A percentile compares a stretch with the other conserved stretches of the same genome.
These are phyloP conservation scores for Neodontobutis hainanensis DNA, from an alignment of 2,113 vertebrate genomes.

Conservation along the genomic window DNA sequence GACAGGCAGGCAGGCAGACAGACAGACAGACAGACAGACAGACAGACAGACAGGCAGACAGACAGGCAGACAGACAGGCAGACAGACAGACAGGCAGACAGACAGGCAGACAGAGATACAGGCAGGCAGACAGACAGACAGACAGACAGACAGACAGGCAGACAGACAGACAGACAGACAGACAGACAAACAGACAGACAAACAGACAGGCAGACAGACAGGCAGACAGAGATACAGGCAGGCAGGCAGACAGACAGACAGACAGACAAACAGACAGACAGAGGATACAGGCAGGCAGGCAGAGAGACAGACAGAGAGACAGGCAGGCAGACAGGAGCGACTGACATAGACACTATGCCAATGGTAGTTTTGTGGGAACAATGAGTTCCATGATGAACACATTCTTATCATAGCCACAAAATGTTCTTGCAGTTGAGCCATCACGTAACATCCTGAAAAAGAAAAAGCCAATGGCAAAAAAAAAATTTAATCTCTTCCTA, in stretches of 20 bases:
- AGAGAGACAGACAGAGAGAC: too few relatives aligned
- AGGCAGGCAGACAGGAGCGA: not conserved
- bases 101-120: slow-evolving; percentile 10
- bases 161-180: slow-evolving; percentile 15
- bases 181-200: too few relatives aligned
- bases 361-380: slow-evolving; percentile 51
- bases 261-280: not conserved
- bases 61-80: slow-evolving; percentile 11
- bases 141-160: not conserved
- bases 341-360: slow-evolving; percentile 17
- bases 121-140: slow-evolving; percentile 14
- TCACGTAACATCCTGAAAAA: slow-evolving; percentile 47
- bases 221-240: not conserved
- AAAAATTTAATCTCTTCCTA: slow-evolving; percentile 41
- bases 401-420: slow-evolving; percentile 59
- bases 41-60: slow-evolving; percentile 7
- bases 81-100: slow-evolving; percentile 2
- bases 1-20: slow-evolving; percentile 15
- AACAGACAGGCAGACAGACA: slow-evolving; percentile 14
- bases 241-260: slow-evolving; percentile 16
- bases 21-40: slow-evolving; percentile 1
- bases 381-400: slow-evolving; percentile 42
- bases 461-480: slow-evolving; percentile 40
- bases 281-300: slow-evolving; percentile 10
- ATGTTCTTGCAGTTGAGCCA: slow-evolving; percentile 44